Base-by-base conservation (phyloP, 2,113 vertebrate species). In the Sclerurus mexicanus region DNA sequence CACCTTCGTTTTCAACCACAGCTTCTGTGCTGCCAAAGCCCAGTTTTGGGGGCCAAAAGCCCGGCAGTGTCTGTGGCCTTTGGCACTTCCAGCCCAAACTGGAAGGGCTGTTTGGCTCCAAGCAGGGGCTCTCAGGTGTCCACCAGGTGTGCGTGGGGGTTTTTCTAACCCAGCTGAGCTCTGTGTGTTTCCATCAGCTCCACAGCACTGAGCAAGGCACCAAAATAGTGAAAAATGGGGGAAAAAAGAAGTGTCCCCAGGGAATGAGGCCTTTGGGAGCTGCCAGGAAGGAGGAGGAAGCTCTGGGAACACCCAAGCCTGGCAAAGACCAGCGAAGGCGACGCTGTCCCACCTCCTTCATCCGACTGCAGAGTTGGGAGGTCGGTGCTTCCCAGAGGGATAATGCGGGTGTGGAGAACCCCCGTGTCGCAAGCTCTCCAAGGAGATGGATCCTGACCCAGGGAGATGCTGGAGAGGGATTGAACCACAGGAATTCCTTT, bases 401-500 rank as follows among this genome's bases (percentile, higher is more conserved):
- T 9, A 39, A 22, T 1, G 4, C 4, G 44, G 12, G 44, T 52
- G 49, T 7, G 67, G 49, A 56, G 55, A 46, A 30, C 8, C 0
- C 5, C 55, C 23, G 39, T 12, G 30, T 72, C 52, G 63, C 9
- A 1, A 9, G 39, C 39, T 20, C 10, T 47, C 62, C 12, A 9
- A 22, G 37, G 67, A 3, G 62, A n/a, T 19, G 3, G 1, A 4
- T 5, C 25, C 53, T 33, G 42, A 14, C 15, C 25, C 24, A 7
- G 74, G 50, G 16, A 46, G 50, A 24, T 11, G n/a, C 55, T 68
- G 0, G 8, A 37, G 39, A 12, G 28, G 1, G 3, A 18, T 0
- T 8, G 24, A 85, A 9, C 22, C 9, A 1, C 19, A 13, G 59
- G 10, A 75, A 18, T 4, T n/a, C 20, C 58, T 76, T 49, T 35